Conservation (phyloP, 2,888 invertebrate species). For the Aphrophora alni region DNA sequence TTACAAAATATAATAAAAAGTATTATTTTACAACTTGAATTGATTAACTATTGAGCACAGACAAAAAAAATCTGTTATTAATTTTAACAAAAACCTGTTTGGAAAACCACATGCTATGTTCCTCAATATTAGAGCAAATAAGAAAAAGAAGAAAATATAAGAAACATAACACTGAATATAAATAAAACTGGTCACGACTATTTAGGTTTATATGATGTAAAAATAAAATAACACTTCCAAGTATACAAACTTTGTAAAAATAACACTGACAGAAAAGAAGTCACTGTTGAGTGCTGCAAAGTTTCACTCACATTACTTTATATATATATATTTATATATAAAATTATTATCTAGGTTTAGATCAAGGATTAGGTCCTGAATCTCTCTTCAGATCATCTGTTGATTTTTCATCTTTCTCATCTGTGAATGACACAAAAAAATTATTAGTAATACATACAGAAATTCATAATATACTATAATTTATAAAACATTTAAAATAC, state of each 20-base stretch:
- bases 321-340: neutral
- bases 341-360: neutral
- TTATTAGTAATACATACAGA: too few species aligned
- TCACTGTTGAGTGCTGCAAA: neutral
- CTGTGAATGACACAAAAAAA: slow-evolving; percentile 35
- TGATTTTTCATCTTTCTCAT: slow-evolving; percentile 45
- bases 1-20: neutral
- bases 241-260: neutral
- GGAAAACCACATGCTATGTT: neutral
- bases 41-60: neutral
- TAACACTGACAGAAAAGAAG: neutral
- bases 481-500: too few species aligned
- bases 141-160: neutral
- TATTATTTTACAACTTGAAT: neutral
- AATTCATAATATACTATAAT: too few species aligned
- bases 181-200: too few species aligned
- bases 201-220: neutral
- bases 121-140: neutral
- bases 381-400: slow-evolving; percentile 40
- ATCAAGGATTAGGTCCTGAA: slow-evolving; percentile 36
- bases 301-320: neutral
- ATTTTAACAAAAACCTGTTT: neutral
- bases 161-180: neutral
- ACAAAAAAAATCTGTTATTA: neutral
- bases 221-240: neutral